Percentiles rank a stretch among this genome's conserved stretches.
Evolutionary conservation across 1,140 invertebrate genomes (phyloP).

Genomic region (Polypedilum pembai): DNA sequence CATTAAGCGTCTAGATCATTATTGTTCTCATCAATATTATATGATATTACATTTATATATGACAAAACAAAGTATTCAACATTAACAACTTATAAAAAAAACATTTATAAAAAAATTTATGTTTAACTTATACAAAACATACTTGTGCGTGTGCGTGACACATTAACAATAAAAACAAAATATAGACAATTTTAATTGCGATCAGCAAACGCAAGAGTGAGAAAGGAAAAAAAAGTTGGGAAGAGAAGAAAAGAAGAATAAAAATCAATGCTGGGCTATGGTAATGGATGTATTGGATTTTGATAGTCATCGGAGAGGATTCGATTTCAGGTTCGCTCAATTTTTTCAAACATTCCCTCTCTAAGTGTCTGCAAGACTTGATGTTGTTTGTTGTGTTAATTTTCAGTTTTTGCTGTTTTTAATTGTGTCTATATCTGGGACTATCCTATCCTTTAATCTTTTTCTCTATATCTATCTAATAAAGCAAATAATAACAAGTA

Average conservation of each 20-base stretch:
- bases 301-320: constrained; percentile 20
- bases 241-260: constrained; percentile 6
- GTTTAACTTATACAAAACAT: too few species aligned
- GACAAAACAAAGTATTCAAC: too few species aligned
- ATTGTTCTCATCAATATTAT: too few species aligned
- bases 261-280: constrained; percentile 21
- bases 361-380: constrained; percentile 16
- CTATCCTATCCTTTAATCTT: not conserved
- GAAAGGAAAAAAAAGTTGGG: not conserved
- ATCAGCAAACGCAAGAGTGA: too few species aligned
- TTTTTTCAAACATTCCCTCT: not conserved
- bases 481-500: too few species aligned
- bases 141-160: too few species aligned
- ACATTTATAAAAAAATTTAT: too few species aligned
- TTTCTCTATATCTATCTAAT: not conserved
- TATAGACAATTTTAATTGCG: too few species aligned
- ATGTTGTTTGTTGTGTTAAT: constrained; percentile 1
- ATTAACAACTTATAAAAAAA: too few species aligned
- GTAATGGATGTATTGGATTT: constrained; percentile 23
- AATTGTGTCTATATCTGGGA: not conserved
- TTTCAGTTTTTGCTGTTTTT: not conserved
- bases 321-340: constrained; percentile 23
- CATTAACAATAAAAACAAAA: too few species aligned
- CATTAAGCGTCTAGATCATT: too few species aligned
- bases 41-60: too few species aligned